These are phyloP conservation scores for Orchestes rusci DNA, from an alignment of 2,888 invertebrate species.

Conservation along the genomic window DNA sequence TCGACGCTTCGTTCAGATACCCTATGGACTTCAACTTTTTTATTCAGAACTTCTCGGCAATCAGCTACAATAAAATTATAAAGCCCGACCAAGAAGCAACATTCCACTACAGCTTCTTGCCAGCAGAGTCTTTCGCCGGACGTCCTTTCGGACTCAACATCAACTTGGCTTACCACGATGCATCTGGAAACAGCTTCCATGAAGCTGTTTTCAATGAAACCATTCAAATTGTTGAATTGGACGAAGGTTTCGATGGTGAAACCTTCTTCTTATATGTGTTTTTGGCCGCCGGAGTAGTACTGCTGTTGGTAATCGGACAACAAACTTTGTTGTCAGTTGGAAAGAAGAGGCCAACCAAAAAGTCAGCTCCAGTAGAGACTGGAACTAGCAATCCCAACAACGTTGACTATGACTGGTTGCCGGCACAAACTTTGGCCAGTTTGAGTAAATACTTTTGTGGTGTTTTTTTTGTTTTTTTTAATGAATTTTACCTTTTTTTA, in stretches of 20 bases:
- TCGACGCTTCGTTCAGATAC: conserved; percentile 97
- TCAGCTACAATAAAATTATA: conserved; percentile 80
- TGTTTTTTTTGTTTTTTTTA: conserved; percentile 3
- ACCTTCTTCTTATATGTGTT: conserved; percentile 97
- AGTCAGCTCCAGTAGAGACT: conserved; percentile 68
- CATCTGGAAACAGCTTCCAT: conserved; percentile 59
- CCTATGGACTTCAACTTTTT: conserved; percentile 98
- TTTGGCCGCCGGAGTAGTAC: conserved; percentile 81
- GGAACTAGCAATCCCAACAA: conserved; percentile 84
- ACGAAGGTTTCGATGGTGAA: conserved; percentile 96
- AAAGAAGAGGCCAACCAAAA: conserved; percentile 53
- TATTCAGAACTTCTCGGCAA: conserved; percentile 92
- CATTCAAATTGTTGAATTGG: conserved; percentile 89
- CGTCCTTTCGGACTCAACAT: conserved; percentile 94
- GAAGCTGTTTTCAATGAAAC: conserved; percentile 98
- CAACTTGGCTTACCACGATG: conserved; percentile 83
- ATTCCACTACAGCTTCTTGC: conserved; percentile 88
- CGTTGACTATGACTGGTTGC: conserved; percentile 98
- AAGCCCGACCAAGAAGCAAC: conserved; percentile 90
- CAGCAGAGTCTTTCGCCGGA: conserved; percentile 94
- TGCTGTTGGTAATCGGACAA: conserved; percentile 84
- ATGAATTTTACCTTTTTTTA: conserved; percentile 29
- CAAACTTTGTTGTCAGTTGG: conserved; percentile 78
- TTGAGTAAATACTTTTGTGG: conserved; percentile 52
- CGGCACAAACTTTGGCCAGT: conserved; percentile 78